Base-by-base conservation (phyloP, 1,140 invertebrate genomes). In the Drosophila trapezifrons region DNA sequence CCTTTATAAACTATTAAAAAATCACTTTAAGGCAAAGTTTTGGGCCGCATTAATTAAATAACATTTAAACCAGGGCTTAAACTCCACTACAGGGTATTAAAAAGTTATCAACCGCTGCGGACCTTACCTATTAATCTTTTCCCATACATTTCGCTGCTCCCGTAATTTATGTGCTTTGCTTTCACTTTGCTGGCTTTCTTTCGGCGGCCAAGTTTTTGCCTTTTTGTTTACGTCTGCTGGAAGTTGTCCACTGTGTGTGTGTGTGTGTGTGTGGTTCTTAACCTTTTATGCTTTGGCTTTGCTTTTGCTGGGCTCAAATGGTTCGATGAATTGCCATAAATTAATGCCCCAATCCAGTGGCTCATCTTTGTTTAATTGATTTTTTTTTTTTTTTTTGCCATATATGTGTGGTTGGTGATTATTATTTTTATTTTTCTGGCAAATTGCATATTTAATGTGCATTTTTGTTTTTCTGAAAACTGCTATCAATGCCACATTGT, bases 161-260 rank as follows among this genome's bases (percentile, higher is more conserved):
- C 56, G 43, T 66, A 76, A 80, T 80, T 76, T 76, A 81, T 81
- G 78, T 78, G 76, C 59, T 70, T 56, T 47, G 70, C 42, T 80
- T 78, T 55, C 55, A 60, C 57, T 54, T 63, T 62, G 52, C 46
- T 47, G 43, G 47, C 74, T 77, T 73, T 49, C 60, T 63, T 56
- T 58, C 27, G 46, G 35, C 65, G 58, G 40, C 46, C 43, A 55
- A 42, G 54, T 58, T 71, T 66, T 51, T 54, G 51, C 37, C 45
- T 54, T 57, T 81, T 52, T 86, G 82, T 82, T 65, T 47, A 69
- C 70, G 83, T 82, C 63, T 52, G 78, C 82, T 76, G 45, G 59
- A 82, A 79, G 49, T 76, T 72, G 18, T 49, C n/a, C 37, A 42
- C 29, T 40, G 18, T 42, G 47, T 37, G 8, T 32, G 29, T 32